Evolutionary conservation across 2,888 invertebrate genomes (phyloP), one percentile per base, ranked within the genome.

Genomic region (Gibbula magus): DNA sequence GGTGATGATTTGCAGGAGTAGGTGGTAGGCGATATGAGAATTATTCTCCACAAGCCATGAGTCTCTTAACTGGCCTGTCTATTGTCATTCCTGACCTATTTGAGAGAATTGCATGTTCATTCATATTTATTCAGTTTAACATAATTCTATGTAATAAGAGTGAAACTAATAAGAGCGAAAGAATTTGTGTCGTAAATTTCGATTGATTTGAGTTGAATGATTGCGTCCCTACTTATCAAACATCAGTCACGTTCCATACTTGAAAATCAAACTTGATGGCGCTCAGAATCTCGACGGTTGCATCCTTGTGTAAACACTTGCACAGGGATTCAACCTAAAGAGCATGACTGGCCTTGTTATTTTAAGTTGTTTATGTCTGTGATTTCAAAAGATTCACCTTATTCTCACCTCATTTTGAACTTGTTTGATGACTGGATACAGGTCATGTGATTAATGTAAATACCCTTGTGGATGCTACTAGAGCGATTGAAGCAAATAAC

Each of bases 71-170:
- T 45, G 45, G 45, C 45, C 45, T 45, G 45, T 13, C 45, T 13
- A 13, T 35, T 45, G 45, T 45, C 45, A 45, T 45, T 45, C 10
- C 45, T 45, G 13, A 45, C 45, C 45, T 45, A 45, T 45, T 35
- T 45, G 45, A 45, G 45, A 45, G 45, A 45, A 45, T 61, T 16
- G 29, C 61, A 61, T 61, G 61, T 70, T 70, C 70, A 70, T 70
- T 70, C 70, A 70, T 70, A 70, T 70, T 70, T 70, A 70, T 39
- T 70, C 70, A 70, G 29, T 45, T 45, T 25, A 61, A 61, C 70
- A 32, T 70, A n/a, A 70, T 16, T 70, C 20, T n/a, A 39, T n/a
- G 32, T 70, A 20, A 70, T 70, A 29, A 67, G 25, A 29, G 67
- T 67, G 67, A 67, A 22, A 67, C 32, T 67, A 67, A 13, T 67